phyloP scores from a whole-genome alignment of 30 jellyfish, hydroid and myxozoan species.

The Aurelia coerulea region DNA sequence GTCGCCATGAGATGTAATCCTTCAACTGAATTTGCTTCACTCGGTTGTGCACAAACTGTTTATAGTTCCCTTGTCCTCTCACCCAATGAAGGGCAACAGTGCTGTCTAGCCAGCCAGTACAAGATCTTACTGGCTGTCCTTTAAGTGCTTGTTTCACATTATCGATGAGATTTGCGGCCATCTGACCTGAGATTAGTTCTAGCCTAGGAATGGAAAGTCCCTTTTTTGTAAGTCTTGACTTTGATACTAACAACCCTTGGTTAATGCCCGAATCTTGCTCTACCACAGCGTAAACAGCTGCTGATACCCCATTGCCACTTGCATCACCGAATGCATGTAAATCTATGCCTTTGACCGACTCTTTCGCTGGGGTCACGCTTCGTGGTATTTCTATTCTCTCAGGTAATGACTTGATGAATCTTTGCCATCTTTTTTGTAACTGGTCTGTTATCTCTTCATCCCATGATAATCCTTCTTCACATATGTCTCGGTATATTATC shows the following conservation, averaged over 20 bases:
- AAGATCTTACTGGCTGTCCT: constrained; percentile 26
- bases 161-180: constrained; percentile 55
- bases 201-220: constrained; percentile 37
- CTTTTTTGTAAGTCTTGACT: constrained; percentile 35
- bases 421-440: constrained; percentile 11
- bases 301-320: constrained; percentile 44
- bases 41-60: constrained; percentile 58
- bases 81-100: constrained; percentile 64
- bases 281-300: constrained; percentile 21
- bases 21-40: constrained; percentile 25
- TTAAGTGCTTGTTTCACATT: constrained; percentile 41
- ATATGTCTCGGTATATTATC: constrained; percentile 31
- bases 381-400: constrained; percentile 38
- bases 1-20: constrained; percentile 36
- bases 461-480: constrained; percentile 49
- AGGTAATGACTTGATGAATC: neutral
- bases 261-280: constrained; percentile 28
- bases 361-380: constrained; percentile 13
- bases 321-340: constrained; percentile 57
- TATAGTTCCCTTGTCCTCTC: constrained; percentile 33
- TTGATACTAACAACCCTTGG: constrained; percentile 46
- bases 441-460: constrained; percentile 40
- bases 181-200: constrained; percentile 46
- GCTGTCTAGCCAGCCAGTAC: constrained; percentile 57
- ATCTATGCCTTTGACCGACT: neutral